phyloP scores from a whole-genome alignment of 2,888 invertebrate genomes.

The Dicyrtoma fusca region DNA sequence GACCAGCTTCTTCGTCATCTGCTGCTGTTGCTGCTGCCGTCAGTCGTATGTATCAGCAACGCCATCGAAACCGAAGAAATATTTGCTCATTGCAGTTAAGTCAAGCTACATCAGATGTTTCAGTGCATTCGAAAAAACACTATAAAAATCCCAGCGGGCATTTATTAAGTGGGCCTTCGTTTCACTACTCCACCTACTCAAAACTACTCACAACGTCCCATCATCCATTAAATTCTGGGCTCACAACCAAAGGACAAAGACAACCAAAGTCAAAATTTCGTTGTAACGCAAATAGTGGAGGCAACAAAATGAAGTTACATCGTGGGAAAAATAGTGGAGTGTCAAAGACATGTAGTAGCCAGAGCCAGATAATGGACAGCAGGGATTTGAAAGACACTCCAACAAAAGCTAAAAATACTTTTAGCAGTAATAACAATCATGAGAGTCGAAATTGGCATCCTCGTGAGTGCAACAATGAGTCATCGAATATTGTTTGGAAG shows the following conservation, averaged over 20 bases:
- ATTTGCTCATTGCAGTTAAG: too few relatives aligned
- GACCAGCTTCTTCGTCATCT: neutral
- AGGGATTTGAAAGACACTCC: neutral
- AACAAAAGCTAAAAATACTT: neutral
- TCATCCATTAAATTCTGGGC: neutral
- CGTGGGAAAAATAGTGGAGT: neutral
- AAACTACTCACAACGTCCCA: neutral
- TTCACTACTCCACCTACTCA: neutral
- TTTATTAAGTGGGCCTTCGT: neutral
- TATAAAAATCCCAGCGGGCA: neutral
- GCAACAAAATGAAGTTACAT: neutral
- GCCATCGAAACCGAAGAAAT: too few relatives aligned
- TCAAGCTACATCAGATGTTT: neutral
- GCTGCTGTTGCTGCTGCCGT: too few relatives aligned
- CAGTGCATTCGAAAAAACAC: neutral
- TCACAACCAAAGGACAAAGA: neutral
- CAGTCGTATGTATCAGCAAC: too few relatives aligned
- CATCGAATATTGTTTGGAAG: slow-evolving; percentile 8
- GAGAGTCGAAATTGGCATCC: too few relatives aligned
- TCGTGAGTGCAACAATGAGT: neutral
- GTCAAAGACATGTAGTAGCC: neutral
- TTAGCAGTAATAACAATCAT: too few relatives aligned
- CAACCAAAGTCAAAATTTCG: too few relatives aligned
- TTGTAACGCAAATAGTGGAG: too few relatives aligned
- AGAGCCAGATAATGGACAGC: neutral